Evolutionary conservation across 2,113 vertebrate genomes (phyloP), one percentile per base, ranked within the genome.

Genomic region (Cephalopholis sonnerati): DNA sequence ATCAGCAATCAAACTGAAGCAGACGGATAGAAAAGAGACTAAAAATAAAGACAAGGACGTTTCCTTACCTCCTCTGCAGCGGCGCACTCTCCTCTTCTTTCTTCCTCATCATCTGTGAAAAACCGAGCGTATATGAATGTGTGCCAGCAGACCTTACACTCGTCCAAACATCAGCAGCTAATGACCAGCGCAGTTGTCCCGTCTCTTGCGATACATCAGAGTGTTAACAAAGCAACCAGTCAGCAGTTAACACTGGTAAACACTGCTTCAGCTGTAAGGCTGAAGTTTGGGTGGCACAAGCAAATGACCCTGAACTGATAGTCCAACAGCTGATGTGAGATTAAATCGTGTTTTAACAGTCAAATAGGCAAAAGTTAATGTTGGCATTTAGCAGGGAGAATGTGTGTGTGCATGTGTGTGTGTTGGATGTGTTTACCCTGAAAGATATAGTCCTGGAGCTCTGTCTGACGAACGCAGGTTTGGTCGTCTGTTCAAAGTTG

Each of bases 371-470:
- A 63, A 66, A 24, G 27, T 41, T 46, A 46, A 77, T 57, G 48
- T 39, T 51, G 32, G 3, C 39, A 24, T 90, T 74, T 48, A n/a
- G 27, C 16, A 62, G 29, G 5, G 7, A 54, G 24, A 27, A 7
- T 16, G 5, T 39, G 58, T 22, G 18, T 50, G 11, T 68, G 15
- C 7, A 7, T 82, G 41, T 24, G 29, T 58, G 32, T 16, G 20
- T 17, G 39, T 46, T 10, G 66, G 8, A 13, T 9, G 74, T 68
- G 25, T 95, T 96, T 94, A 99, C 98, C 96, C 96, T 95, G 83
- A 98, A 98, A 44, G 97, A 99, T 78, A 95, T 74, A 0, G 97
- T 97, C 89, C 97, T 96, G 74, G 97, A 93, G 89, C 95, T 97
- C 91, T 95, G 94, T 53, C 95, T 92, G 76, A 71, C 88, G 61